Base-by-base conservation (phyloP, 2,888 invertebrate species). In the Phyllotreta striolata region DNA sequence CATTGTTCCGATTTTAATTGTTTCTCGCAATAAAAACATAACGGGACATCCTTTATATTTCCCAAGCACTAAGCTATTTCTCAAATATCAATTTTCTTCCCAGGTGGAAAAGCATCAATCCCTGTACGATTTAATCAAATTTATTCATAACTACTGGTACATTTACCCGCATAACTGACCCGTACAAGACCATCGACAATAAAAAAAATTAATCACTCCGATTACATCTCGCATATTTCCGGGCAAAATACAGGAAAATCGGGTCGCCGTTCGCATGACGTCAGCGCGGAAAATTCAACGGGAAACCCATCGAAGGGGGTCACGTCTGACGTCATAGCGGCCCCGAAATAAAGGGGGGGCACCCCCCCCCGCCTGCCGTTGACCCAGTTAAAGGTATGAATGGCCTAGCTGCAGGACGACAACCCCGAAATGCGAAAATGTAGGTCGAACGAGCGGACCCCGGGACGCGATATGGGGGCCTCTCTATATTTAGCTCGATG, bases 341-440 rank as follows among this genome's bases (percentile, higher is more conserved):
- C 34, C 35, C 34, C 43, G 14, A 34, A 40, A 43, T 35, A 37
- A 9, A 35, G 62, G 63, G 63, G 62, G 64, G 37, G 59, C 43
- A 39, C 24, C 59, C 55, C 68, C 59, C 38, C 41, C 52, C 60
- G 14, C 68, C 59, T 34, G 39, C 52, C 60, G 14, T 39, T 71
- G 72, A 71, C 73, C 73, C 63, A 72, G 52, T 70, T 72, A 62
- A 68, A 69, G 69, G 72, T 70, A 76, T 76, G 76, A 76, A 76
- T 76, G 76, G 75, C 71, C 73, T 70, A 67, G 70, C 70, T 75
- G 65, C 70, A 76, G 79, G 78, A 70, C 77, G 75, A 76, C 76
- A 77, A 75, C 77, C 76, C 73, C 68, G 12, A 34, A 37, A 24
- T 55, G n/a, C 63, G 54, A 63, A n/a, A 73, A 74, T 71, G 63